Conservation (phyloP, 2,797 vertebrate genomes). For the Streptopelia turtur region DNA sequence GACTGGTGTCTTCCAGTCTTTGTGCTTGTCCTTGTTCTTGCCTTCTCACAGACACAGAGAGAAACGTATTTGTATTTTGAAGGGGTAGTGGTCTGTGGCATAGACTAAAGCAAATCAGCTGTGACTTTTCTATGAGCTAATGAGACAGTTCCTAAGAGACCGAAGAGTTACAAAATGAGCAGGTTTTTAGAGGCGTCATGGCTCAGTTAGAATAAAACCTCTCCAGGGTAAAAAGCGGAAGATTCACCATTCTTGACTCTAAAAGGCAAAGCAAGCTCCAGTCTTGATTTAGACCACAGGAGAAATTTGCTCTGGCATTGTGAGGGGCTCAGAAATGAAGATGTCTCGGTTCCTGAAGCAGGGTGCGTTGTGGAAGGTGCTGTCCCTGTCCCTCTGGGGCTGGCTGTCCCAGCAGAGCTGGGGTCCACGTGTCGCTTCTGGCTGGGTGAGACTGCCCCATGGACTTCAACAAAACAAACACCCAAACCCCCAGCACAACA, state of each 20-base stretch:
- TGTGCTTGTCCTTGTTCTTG: neutral
- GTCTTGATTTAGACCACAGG: neutral
- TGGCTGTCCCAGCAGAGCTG: neutral
- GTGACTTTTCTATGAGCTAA: neutral
- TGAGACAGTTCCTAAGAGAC: conserved; percentile 22
- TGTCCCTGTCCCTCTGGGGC: neutral
- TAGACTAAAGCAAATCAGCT: neutral
- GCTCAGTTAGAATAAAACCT: conserved; percentile 3
- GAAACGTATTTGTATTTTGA: neutral
- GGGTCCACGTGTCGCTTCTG: neutral
- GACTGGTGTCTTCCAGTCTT: neutral
- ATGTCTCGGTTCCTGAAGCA: neutral
- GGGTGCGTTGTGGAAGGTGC: neutral
- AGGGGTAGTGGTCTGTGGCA: neutral
- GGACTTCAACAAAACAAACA: neutral
- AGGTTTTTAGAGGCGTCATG: neutral
- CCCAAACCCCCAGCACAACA: too few species aligned
- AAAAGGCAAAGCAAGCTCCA: neutral
- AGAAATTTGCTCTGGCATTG: neutral
- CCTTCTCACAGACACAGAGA: neutral
- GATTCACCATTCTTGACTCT: neutral
- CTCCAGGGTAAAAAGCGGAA: neutral
- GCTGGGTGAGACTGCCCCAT: neutral
- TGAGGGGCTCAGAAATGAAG: neutral
- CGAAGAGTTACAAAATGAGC: neutral